A percentile compares a stretch with the other conserved stretches of the same genome.
Conservation (phyloP, 2,113 vertebrate genomes). For the Sapajus apella region DNA sequence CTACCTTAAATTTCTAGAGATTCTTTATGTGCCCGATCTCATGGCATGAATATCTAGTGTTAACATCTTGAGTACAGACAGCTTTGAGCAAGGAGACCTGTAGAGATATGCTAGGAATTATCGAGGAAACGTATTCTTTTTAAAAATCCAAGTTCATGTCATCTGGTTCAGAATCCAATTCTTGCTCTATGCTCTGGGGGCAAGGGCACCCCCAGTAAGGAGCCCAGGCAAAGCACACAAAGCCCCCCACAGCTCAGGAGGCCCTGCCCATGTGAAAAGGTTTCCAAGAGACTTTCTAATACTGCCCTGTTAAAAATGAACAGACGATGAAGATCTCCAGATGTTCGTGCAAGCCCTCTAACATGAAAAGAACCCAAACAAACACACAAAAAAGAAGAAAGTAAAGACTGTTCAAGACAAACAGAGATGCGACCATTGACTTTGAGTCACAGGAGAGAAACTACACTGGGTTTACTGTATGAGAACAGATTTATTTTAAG, state of each 20-base stretch:
- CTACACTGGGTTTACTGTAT: not conserved
- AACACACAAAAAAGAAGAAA: too few species aligned
- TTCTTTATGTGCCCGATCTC: not conserved
- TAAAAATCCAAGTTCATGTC: accelerated
- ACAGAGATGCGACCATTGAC: not conserved
- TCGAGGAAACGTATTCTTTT: not conserved
- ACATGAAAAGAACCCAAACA: not conserved
- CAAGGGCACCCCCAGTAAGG: not conserved
- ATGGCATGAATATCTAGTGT: not conserved
- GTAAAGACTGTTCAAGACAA: not conserved
- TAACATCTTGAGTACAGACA: not conserved
- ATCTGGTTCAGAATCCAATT: too few species aligned
- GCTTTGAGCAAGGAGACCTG: not conserved
- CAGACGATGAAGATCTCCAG: not conserved
- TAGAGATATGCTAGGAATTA: not conserved
- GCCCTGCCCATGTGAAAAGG: accelerated
- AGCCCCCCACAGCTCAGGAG: accelerated
- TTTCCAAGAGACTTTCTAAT: not conserved
- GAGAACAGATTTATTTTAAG: not conserved
- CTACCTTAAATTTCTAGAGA: not conserved
- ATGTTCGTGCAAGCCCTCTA: not conserved
- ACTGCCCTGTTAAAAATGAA: not conserved
- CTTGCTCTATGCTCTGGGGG: not conserved
- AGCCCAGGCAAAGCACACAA: too few species aligned
- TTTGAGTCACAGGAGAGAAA: not conserved